Conservation (phyloP, 2,888 invertebrate species). For the Ephialtes manifestator region DNA sequence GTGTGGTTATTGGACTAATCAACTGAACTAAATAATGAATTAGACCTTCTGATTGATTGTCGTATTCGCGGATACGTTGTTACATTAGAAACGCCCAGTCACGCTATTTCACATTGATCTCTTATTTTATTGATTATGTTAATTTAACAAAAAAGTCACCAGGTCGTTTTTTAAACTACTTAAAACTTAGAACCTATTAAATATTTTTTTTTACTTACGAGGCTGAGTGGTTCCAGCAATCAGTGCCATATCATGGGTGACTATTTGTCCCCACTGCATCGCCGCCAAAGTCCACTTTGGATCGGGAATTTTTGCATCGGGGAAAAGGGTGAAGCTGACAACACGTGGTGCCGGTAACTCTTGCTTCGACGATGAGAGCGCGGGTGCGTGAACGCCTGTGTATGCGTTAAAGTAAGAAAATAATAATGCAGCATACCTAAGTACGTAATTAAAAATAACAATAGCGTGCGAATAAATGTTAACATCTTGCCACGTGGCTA, state of each 20-base stretch:
- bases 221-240: slow-evolving; percentile 91
- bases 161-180: not conserved
- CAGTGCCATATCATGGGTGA: slow-evolving; percentile 93
- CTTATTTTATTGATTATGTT: no score
- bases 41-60: no score
- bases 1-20: no score
- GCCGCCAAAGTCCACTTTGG: slow-evolving; percentile 91
- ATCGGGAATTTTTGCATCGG: slow-evolving; percentile 90
- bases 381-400: slow-evolving; percentile 89
- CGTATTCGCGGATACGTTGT: no score
- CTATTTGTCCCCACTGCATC: slow-evolving; percentile 93
- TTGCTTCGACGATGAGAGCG: slow-evolving; percentile 89
- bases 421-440: not conserved
- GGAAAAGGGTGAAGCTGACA: slow-evolving; percentile 91
- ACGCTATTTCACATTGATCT: no score
- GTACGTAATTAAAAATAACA: slow-evolving; percentile 9
- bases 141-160: no score
- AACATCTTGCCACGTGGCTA: not conserved
- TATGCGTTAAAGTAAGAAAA: slow-evolving; percentile 28
- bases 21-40: no score
- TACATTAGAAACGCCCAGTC: no score
- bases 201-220: slow-evolving; percentile 88
- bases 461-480: slow-evolving; percentile 7
- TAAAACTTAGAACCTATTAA: not conserved
- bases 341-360: slow-evolving; percentile 90